phyloP scores from a whole-genome alignment of 2,888 invertebrate genomes.

The Caenorhabditis sulstoni region DNA sequence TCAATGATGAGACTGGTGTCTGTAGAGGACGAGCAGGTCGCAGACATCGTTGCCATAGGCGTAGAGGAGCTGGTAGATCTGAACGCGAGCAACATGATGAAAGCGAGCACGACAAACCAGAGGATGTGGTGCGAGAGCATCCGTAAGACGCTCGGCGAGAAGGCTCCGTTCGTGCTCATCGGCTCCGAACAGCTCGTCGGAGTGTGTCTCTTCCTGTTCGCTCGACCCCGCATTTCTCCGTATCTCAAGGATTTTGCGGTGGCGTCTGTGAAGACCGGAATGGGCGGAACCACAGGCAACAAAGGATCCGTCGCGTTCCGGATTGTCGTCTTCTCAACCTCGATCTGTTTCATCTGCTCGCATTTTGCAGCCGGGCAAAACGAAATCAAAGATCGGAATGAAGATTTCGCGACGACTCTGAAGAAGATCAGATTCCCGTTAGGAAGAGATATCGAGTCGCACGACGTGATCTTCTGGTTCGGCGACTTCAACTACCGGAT shows the following conservation, averaged over 20 bases:
- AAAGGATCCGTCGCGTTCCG: conserved; percentile 83
- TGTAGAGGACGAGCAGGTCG: conserved; percentile 78
- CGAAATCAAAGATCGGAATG: conserved; percentile 91
- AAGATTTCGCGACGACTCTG: conserved; percentile 95
- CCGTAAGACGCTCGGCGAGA: conserved; percentile 84
- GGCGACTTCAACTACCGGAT: conserved; percentile 95
- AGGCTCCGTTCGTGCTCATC: conserved; percentile 71
- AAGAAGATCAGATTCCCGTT: conserved; percentile 85
- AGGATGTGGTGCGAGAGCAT: conserved; percentile 95
- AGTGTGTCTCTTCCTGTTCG: conserved; percentile 95
- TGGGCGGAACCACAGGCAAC: conserved; percentile 97
- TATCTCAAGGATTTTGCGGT: conserved; percentile 84
- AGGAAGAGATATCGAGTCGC: conserved; percentile 86
- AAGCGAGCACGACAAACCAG: conserved; percentile 93
- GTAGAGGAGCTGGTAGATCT: conserved; percentile 99
- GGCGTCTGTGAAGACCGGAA: conserved; percentile 91
- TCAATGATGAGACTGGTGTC: conserved; percentile 62
- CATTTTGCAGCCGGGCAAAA: conserved; percentile 99
- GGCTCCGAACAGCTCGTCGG: conserved; percentile 84
- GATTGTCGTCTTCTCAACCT: conserved; percentile 92
- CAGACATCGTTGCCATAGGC: conserved; percentile 96
- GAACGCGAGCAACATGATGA: conserved; percentile 98
- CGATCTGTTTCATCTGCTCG: conserved; percentile 97
- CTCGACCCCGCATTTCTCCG: conserved; percentile 91
- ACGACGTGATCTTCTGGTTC: conserved; percentile 99